Conservation (phyloP, 2,113 vertebrate genomes). For the Electrona antarctica region DNA sequence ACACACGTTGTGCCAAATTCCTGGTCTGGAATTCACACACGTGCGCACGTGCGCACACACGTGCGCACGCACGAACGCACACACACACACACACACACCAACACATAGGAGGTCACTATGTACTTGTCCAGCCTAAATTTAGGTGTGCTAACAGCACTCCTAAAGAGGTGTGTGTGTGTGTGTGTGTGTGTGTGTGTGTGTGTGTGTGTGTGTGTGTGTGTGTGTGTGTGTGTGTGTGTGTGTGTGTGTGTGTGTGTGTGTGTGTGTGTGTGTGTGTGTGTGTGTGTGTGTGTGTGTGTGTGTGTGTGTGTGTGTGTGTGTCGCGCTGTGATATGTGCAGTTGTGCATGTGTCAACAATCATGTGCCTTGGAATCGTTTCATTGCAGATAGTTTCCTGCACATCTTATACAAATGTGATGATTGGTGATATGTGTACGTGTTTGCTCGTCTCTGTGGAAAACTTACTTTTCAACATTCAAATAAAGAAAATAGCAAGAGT, state of each 20-base stretch:
- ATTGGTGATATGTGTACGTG: no score
- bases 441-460: no score
- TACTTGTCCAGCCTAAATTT: slow-evolving; percentile 74
- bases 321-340: no score
- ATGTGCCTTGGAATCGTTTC: no score
- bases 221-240: slow-evolving; percentile 4
- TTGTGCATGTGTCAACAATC: no score
- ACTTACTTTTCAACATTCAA: no score
- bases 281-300: not conserved
- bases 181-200: not conserved
- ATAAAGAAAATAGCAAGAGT: no score
- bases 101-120: slow-evolving; percentile 52
- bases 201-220: not conserved
- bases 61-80: not conserved
- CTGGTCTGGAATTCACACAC: slow-evolving; percentile 37
- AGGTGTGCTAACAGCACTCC: slow-evolving; percentile 55
- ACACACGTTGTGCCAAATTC: slow-evolving; percentile 39
- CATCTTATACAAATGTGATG: no score
- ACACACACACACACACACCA: slow-evolving; percentile 1
- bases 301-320: slow-evolving; percentile 1
- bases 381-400: no score
- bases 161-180: slow-evolving; percentile 17
- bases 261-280: not conserved
- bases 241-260: not conserved
- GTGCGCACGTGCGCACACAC: slow-evolving; percentile 12